phyloP scores from a whole-genome alignment of 2,797 vertebrate species.

The Karalla daura region DNA sequence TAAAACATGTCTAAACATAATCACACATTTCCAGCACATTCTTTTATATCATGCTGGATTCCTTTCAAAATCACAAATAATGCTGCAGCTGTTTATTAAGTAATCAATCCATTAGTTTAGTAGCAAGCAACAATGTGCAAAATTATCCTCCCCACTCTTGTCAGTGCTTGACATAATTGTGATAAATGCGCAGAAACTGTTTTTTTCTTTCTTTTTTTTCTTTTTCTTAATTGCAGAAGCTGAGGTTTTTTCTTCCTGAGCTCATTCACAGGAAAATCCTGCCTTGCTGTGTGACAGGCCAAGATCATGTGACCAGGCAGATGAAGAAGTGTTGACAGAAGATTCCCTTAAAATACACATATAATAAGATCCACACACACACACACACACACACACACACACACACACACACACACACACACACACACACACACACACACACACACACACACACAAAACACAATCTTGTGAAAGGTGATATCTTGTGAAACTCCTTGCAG shows the following conservation, averaged over 20 bases:
- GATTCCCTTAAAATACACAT: constrained; percentile 58
- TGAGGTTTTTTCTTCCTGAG: constrained; percentile 39
- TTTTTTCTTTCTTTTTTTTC: neutral
- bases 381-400: constrained; percentile 33
- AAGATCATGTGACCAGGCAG: constrained; percentile 80
- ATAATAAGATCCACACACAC: constrained; percentile 54
- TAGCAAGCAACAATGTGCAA: neutral
- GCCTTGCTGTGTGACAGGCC: constrained; percentile 60
- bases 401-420: constrained; percentile 36
- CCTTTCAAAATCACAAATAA: neutral
- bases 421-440: constrained; percentile 36
- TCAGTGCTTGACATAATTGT: constrained; percentile 11
- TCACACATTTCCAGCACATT: too few species aligned
- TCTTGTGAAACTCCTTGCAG: constrained; percentile 74
- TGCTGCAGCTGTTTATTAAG: neutral
- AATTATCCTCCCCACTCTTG: neutral
- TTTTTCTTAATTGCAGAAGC: too few species aligned
- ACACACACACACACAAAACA: constrained; percentile 38
- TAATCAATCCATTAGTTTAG: neutral
- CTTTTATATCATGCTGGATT: too few species aligned
- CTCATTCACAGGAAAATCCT: constrained; percentile 47
- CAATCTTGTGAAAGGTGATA: constrained; percentile 78
- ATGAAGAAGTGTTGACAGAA: constrained; percentile 85
- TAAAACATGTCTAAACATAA: too few species aligned
- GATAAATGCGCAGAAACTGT: constrained; percentile 26